phyloP scores from a whole-genome alignment of 2,888 invertebrate genomes.

The Drosophila barbarae region DNA sequence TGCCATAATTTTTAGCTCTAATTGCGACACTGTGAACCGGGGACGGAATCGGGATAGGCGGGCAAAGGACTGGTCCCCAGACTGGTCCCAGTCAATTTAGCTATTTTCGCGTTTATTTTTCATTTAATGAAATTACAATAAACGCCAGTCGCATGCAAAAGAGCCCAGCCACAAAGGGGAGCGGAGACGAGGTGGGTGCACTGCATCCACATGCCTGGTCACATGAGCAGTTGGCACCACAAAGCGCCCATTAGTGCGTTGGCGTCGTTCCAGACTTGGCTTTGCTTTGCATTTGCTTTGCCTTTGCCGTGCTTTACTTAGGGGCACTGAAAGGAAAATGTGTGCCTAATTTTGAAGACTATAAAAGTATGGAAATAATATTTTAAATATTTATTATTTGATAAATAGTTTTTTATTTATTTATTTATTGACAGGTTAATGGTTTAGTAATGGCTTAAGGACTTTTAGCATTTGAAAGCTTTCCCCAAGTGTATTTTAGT shows the following conservation, averaged over 20 bases:
- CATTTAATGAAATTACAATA: slow-evolving; percentile 74
- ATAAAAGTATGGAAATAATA: too few species aligned
- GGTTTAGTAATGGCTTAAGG: too few species aligned
- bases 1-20: slow-evolving; percentile 56
- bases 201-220: slow-evolving; percentile 23
- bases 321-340: slow-evolving; percentile 8
- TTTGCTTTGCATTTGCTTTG: slow-evolving; percentile 22
- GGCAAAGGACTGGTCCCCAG: slow-evolving; percentile 25
- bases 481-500: slow-evolving; percentile 10
- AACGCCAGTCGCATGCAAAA: slow-evolving; percentile 52
- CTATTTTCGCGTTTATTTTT: slow-evolving; percentile 66
- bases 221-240: slow-evolving; percentile 58
- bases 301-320: slow-evolving; percentile 27
- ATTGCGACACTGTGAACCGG: slow-evolving; percentile 61
- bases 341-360: neutral
- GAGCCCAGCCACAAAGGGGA: slow-evolving; percentile 6
- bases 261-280: slow-evolving; percentile 47
- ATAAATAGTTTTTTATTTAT: too few species aligned
- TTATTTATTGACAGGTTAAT: too few species aligned
- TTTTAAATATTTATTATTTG: too few species aligned
- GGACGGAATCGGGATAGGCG: slow-evolving; percentile 6
- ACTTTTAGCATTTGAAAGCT: neutral
- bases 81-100: slow-evolving; percentile 39
- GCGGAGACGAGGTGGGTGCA: slow-evolving; percentile 18
- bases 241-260: slow-evolving; percentile 69